Evolutionary conservation across 2,888 invertebrate genomes (phyloP).

Genomic region (Fissipunctia ypsillon): DNA sequence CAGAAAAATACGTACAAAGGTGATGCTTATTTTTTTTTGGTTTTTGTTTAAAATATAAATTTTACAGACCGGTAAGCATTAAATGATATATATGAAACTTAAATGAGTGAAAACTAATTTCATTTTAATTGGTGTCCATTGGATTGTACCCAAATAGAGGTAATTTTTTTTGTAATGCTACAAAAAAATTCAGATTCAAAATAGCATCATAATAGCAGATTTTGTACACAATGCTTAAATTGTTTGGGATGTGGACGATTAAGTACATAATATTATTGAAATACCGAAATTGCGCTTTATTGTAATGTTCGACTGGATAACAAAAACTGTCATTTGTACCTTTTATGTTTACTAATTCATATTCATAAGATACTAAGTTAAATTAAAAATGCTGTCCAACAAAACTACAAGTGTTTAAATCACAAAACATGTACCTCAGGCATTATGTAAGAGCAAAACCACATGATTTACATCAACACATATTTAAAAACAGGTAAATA

Average conservation of each 20-base stretch:
- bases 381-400: neutral
- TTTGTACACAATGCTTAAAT: conserved; percentile 23
- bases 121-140: conserved; percentile 41
- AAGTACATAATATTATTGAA: neutral
- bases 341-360: neutral
- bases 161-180: conserved; percentile 14
- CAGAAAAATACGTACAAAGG: no score
- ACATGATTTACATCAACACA: conserved; percentile 10
- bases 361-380: neutral
- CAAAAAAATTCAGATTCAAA: no score
- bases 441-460: conserved; percentile 7
- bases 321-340: neutral
- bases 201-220: conserved; percentile 18
- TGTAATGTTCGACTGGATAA: neutral
- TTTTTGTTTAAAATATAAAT: conserved; percentile 13
- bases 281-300: neutral
- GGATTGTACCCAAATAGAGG: neutral
- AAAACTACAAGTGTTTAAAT: neutral
- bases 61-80: conserved; percentile 13
- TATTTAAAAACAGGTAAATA: conserved; percentile 16
- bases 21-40: no score
- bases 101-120: conserved; percentile 31
- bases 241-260: conserved; percentile 12
- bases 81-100: neutral
- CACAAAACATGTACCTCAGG: neutral